Base-by-base conservation (phyloP, 1,140 invertebrate genomes). In the Heterodera schachtii region DNA sequence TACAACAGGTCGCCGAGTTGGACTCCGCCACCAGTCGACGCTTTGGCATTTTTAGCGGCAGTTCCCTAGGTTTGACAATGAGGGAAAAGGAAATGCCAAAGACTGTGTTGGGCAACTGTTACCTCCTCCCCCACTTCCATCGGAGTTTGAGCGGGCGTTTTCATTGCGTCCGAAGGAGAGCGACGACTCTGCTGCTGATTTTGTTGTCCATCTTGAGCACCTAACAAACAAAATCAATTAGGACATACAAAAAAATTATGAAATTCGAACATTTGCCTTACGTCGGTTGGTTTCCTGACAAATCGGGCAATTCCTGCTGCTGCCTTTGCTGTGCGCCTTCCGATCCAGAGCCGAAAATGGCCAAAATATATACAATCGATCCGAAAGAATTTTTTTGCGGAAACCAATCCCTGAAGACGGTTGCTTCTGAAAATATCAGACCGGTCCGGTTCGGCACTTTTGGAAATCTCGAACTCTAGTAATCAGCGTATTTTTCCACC, bases 181-280 rank as follows among this genome's bases (percentile, higher is more conserved):
- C 76, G 76, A 78, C n/a, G 76, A 78, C 76, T 78, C 47, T 66
- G 76, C n/a, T 78, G 76, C 70, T 78, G 76, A 16, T 47, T 69
- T 47, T 71, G 69, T 19, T 71, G 8, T 43, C 69, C 69, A 19
- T 71, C 69, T 46, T 71, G 69, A 19, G 21, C 44, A 11, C 69
- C 69, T 71, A 31, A 71, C 41, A 11, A 43, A 46, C 9, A 19
- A 71, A 31, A 13, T 71, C 16, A 6, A 69, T 69, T n/a, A 49
- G n/a, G n/a, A n/a, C 9, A 49, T 6, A 49, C n/a, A 9, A 49
- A 49, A 9, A 49, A 6, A 4, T n/a, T 16, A 13, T n/a, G n/a
- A n/a, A n/a, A n/a, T n/a, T n/a, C n/a, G n/a, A n/a, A n/a, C n/a
- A n/a, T n/a, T n/a, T 46, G 41, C 69, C 21, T 31, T 71, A 31